Conservation (phyloP, 2,888 invertebrate genomes). For the Chloromyia formosa region DNA sequence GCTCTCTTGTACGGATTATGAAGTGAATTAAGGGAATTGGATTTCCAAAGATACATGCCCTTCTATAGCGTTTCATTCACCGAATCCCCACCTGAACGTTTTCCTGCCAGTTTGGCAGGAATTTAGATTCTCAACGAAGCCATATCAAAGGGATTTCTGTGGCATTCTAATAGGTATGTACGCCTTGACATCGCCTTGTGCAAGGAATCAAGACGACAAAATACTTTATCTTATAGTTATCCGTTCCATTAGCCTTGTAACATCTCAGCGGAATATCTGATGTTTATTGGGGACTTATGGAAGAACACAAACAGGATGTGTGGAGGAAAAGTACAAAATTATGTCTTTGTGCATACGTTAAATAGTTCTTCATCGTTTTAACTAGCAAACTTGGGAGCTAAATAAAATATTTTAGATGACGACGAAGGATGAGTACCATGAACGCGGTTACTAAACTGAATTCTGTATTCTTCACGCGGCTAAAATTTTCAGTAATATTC, state of each 20-base stretch:
- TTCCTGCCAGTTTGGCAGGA: not conserved
- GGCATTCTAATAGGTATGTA: not conserved
- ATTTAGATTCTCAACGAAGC: not conserved
- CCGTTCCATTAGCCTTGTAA: conserved; percentile 18
- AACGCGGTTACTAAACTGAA: too few relatives aligned
- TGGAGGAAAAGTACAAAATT: not conserved
- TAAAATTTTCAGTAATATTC: too few relatives aligned
- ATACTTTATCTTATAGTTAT: not conserved
- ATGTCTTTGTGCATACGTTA: conserved; percentile 15
- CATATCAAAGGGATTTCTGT: conserved; percentile 20
- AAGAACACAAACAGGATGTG: not conserved
- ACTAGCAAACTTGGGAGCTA: too few relatives aligned
- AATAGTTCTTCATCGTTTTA: not conserved
- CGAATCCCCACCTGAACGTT: not conserved
- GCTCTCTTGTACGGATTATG: conserved; percentile 24
- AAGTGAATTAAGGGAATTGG: conserved; percentile 33
- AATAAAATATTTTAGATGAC: too few relatives aligned
- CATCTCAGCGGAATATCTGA: conserved; percentile 16
- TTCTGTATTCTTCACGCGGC: too few relatives aligned
- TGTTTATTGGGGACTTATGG: conserved; percentile 1
- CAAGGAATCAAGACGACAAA: conserved; percentile 10
- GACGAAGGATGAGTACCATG: too few relatives aligned
- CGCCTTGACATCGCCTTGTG: not conserved
- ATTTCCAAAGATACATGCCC: conserved; percentile 19
- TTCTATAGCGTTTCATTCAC: conserved; percentile 2